A percentile compares a stretch with the other conserved stretches of the same genome.
Conservation (phyloP, 2,888 invertebrate genomes). For the Epirrhoe alternata region DNA sequence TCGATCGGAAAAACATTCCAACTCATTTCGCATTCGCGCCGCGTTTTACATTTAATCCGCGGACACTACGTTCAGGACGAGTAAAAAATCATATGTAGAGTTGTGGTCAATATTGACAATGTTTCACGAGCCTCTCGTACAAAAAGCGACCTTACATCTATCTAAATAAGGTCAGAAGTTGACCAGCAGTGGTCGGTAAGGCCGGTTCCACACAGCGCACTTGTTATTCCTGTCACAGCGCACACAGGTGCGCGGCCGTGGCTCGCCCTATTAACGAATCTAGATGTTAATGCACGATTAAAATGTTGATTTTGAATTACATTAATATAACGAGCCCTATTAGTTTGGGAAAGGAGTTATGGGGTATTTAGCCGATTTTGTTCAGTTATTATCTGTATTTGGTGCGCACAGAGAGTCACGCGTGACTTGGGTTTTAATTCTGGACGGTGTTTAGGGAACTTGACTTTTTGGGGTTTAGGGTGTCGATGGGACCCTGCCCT, state of each 20-base stretch:
- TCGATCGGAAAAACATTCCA: constrained; percentile 53
- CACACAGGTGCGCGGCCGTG: constrained; percentile 69
- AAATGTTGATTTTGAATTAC: constrained; percentile 52
- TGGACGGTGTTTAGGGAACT: not conserved
- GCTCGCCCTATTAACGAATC: constrained; percentile 34
- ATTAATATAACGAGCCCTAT: constrained; percentile 40
- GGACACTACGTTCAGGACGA: constrained; percentile 54
- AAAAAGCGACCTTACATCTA: not conserved
- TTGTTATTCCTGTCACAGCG: constrained; percentile 68
- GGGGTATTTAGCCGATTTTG: constrained; percentile 36
- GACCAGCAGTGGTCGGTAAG: constrained; percentile 4
- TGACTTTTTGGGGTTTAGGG: too few relatives aligned
- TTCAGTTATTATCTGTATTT: constrained; percentile 15
- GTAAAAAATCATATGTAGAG: constrained; percentile 57
- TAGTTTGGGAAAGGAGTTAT: constrained; percentile 42
- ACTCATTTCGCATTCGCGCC: constrained; percentile 59
- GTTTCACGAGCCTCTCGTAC: constrained; percentile 28
- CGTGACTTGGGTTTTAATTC: constrained; percentile 2
- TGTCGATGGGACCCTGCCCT: too few relatives aligned
- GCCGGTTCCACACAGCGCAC: constrained; percentile 23
- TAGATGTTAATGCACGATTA: constrained; percentile 47
- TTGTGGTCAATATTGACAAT: constrained; percentile 55
- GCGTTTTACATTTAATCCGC: constrained; percentile 63
- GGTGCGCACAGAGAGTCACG: not conserved
- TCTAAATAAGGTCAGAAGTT: constrained; percentile 29